Conservation (phyloP, 92 coral and sea anemone genomes). For the Parazoanthus darwini region DNA sequence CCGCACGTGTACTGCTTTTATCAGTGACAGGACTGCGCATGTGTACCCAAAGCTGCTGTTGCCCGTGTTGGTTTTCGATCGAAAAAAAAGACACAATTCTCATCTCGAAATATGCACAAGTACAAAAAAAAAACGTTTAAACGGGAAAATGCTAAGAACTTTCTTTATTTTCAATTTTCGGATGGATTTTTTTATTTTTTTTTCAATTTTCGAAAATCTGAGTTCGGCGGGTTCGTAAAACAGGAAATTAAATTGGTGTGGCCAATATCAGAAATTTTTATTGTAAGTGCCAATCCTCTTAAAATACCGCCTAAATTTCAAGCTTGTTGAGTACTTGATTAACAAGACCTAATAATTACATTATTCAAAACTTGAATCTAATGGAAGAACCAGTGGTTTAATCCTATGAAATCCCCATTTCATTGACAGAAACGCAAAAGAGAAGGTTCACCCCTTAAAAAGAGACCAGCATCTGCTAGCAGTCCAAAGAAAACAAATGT, state of each 20-base stretch:
- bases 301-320: no score
- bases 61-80: background rate
- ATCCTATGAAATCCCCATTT: background rate
- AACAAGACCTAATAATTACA: no score
- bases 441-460: constrained; percentile 22
- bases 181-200: constrained; percentile 29
- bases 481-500: constrained; percentile 18
- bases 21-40: background rate
- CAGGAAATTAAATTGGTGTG: background rate
- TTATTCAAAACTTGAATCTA: no score
- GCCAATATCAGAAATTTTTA: background rate
- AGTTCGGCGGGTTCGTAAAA: background rate
- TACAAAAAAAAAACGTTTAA: constrained; percentile 14
- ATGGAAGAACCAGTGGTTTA: no score
- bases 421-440: constrained; percentile 41
- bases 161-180: constrained; percentile 31
- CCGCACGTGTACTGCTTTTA: no score
- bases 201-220: background rate
- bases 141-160: constrained; percentile 18
- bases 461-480: constrained; percentile 27
- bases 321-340: no score
- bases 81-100: background rate
- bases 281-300: no score
- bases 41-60: background rate
- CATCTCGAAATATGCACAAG: constrained; percentile 29